Evolutionary conservation across 2,888 invertebrate genomes (phyloP).

Genomic region (Dasysyrphus albostriatus): DNA sequence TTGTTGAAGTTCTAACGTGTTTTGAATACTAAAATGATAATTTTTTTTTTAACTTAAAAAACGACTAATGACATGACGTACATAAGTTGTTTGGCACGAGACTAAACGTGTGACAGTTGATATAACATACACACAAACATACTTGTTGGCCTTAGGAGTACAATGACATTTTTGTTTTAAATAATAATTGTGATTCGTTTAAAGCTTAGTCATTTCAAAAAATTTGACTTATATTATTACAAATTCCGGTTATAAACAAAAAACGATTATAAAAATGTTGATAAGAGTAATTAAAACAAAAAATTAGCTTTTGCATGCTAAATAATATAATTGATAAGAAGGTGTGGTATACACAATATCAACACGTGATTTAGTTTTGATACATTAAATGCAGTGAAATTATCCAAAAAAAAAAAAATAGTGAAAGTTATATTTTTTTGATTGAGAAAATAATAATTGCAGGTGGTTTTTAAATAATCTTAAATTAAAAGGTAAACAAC

Average conservation of each 20-base stretch:
- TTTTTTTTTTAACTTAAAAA: neutral
- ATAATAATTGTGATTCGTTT: neutral
- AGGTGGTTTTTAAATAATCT: neutral
- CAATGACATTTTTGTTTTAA: constrained; percentile 23
- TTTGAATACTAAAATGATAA: constrained; percentile 7
- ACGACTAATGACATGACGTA: neutral
- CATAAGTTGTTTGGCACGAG: neutral
- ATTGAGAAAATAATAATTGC: constrained; percentile 1
- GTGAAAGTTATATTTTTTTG: neutral
- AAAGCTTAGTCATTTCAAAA: neutral
- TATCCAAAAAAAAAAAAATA: neutral
- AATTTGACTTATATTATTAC: neutral
- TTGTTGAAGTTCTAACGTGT: neutral
- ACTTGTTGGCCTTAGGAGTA: neutral
- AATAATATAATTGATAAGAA: constrained; percentile 1
- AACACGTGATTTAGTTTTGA: neutral
- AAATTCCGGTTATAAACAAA: neutral
- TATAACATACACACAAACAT: too few species aligned
- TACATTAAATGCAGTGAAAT: neutral
- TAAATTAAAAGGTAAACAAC: neutral
- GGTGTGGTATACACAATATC: neutral
- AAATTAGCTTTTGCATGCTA: neutral
- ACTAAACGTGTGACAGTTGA: neutral
- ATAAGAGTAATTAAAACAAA: neutral
- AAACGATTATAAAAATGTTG: neutral